Evolutionary conservation across 2,888 invertebrate genomes (phyloP), one percentile per base, ranked within the genome.

Genomic region (Drosophila atripex): DNA sequence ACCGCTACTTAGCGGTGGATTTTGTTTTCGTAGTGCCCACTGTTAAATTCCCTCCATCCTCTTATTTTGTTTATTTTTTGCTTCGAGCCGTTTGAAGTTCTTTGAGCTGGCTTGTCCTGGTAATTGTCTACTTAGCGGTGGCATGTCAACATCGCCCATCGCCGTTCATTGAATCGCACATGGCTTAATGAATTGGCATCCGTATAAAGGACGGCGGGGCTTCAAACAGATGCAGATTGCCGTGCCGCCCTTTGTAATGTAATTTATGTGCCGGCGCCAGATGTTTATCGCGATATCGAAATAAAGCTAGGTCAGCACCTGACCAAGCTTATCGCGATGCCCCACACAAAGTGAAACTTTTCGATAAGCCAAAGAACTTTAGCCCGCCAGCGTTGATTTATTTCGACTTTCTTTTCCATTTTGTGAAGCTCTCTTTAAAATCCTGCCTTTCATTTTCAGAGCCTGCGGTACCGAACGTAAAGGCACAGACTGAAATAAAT

Each of bases 1-100:
- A 79, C 68, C 49, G 77, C 80, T 82, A 88, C 86, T 82, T 82
- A 88, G 80, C 73, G 80, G 75, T 75, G 71, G 84, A 88, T 76
- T 82, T 82, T 77, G 74, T 86, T 88, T 83, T 83, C 65, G 71
- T 86, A 60, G 68, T 39, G 38, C 14, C 57, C 25, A 12, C 38
- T 32, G 35, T 28, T 9, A n/a, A 18, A 8, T 30, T 25, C 0
- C 32, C 30, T 8, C 14, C 16, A 32, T 21, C 25, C 16, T 11
- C 16, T 41, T 32, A 43, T 39, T 35, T 41, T 41, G 18, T 32
- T 38, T 32, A 11, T 4, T 12, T 5, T 39, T 21, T 41, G 25
- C 50, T 12, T 18, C 28, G 23, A 52, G 47, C 47, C 70, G 83
- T 82, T 82, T 82, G 88, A 88, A 82, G 86, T 88, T 71, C 77